Evolutionary conservation across 1,140 invertebrate species (phyloP).

Genomic region (Hyposmocoma kahamanoa): DNA sequence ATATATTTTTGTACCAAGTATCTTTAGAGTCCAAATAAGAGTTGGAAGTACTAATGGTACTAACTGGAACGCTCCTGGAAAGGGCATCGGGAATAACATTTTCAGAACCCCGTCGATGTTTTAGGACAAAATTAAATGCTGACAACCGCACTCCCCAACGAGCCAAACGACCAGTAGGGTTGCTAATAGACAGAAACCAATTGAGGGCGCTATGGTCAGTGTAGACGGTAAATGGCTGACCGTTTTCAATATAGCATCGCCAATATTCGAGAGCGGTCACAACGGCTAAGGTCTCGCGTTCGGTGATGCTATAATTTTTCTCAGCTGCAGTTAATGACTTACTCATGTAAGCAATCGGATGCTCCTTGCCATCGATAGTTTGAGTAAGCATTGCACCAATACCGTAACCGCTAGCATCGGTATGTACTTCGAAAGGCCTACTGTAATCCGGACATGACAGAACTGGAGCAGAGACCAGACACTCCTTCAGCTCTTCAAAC

Average conservation of each 20-base stretch:
- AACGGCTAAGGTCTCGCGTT: conserved; percentile 8
- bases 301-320: conserved; percentile 6
- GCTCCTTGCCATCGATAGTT: conserved; percentile 13
- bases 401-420: conserved; percentile 18
- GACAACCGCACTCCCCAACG: conserved; percentile 17
- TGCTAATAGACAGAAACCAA: conserved; percentile 26
- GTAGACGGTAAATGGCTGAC: conserved; percentile 11
- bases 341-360: conserved; percentile 23
- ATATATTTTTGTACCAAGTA: conserved; percentile 4
- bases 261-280: conserved; percentile 14
- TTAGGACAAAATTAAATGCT: conserved; percentile 17
- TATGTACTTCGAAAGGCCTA: conserved; percentile 20
- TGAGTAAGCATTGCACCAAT: conserved; percentile 24
- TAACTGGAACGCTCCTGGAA: conserved; percentile 11
- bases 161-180: conserved; percentile 17
- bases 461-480: conserved; percentile 9
- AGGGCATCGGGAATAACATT: conserved; percentile 24
- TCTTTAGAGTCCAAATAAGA: neutral
- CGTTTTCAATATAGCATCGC: conserved; percentile 20
- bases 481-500: conserved; percentile 22
- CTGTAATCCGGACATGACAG: conserved; percentile 20
- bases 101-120: conserved; percentile 17
- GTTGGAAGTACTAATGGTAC: neutral
- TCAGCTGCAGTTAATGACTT: conserved; percentile 4
- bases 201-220: conserved; percentile 30